Evolutionary conservation across 2,113 vertebrate genomes (phyloP), one percentile per base, ranked within the genome.

Genomic region (Pelodiscus sinensis): DNA sequence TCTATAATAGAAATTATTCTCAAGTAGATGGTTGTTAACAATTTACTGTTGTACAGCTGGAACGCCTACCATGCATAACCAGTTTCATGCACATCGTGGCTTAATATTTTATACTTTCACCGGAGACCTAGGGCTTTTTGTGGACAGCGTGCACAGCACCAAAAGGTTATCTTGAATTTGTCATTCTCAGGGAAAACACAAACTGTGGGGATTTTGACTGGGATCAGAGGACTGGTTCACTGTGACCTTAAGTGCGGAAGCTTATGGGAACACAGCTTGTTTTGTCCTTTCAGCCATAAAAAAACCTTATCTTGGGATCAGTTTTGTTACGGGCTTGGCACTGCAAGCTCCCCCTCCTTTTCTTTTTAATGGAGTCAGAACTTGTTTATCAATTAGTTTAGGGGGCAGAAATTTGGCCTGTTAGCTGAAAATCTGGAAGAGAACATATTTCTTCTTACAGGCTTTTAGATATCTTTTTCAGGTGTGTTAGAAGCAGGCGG

Each of bases 251-350:
- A 92, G 92, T 92, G 89, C 92, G 85, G 88, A 87, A 83, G 86
- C 25, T 84, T 71, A 14, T 16, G 5, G 87, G 83, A 89, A 52
- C 73, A 68, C 68, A 89, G 94, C 95, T 93, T 90, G 88, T 89
- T 86, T 92, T 56, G 83, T 96, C 94, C 95, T 96, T 50, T 91
- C 97, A 97, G 95, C 94, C 94, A 25, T 90, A 93, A 94, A 94
- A 94, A 88, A 90, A 88, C 95, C 18, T 73, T 83, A 87, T 92
- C 93, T 44, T 58, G 16, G 35, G 81, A 65, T 79, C 84, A 25
- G 55, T 80, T 58, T 96, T 91, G 93, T 82, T 85, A 90, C 80
- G 84, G 80, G 71, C 87, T 80, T 92, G 89, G 84, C 89, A 81
- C 31, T 85, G 81, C 80, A 68, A 81, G 1, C 79, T 85, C 79